Evolutionary conservation across 1,140 invertebrate genomes (phyloP).

Genomic region (Ceratosolen fusciceps): DNA sequence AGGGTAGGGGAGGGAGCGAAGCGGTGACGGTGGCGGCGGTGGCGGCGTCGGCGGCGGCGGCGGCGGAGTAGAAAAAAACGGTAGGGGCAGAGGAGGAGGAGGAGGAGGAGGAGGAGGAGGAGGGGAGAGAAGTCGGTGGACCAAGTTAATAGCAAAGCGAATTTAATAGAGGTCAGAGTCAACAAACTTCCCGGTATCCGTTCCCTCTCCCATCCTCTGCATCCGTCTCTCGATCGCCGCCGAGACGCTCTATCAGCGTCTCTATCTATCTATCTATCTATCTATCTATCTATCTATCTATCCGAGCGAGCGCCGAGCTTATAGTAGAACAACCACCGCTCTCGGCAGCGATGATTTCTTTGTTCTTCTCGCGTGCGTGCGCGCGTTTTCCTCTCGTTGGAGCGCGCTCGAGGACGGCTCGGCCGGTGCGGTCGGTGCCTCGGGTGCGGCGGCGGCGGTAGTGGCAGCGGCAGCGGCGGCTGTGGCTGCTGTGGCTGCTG

Average conservation of each 20-base stretch:
- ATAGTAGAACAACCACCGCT: neutral
- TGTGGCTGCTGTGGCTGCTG: no score
- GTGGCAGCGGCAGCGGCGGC: no score
- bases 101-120: neutral
- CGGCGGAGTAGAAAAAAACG: neutral
- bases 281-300: neutral
- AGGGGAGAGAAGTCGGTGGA: slow-evolving; percentile 13
- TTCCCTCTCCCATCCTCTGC: neutral
- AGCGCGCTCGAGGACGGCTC: no score
- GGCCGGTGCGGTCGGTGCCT: no score
- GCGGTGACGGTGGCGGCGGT: neutral
- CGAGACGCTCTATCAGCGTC: no score
- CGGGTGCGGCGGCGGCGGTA: no score
- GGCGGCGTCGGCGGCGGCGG: neutral
- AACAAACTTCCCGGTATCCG: neutral
- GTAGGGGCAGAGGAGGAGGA: neutral
- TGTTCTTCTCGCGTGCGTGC: slow-evolving; percentile 24
- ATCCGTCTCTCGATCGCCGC: neutral
- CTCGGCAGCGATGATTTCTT: slow-evolving; percentile 24
- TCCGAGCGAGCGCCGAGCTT: no score
- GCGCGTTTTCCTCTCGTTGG: slow-evolving; percentile 15
- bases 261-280: neutral
- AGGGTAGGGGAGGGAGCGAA: neutral
- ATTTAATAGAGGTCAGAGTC: slow-evolving; percentile 31
- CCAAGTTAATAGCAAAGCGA: slow-evolving; percentile 25